phyloP scores from a whole-genome alignment of 2,113 vertebrate genomes.

The Anguilla rostrata region DNA sequence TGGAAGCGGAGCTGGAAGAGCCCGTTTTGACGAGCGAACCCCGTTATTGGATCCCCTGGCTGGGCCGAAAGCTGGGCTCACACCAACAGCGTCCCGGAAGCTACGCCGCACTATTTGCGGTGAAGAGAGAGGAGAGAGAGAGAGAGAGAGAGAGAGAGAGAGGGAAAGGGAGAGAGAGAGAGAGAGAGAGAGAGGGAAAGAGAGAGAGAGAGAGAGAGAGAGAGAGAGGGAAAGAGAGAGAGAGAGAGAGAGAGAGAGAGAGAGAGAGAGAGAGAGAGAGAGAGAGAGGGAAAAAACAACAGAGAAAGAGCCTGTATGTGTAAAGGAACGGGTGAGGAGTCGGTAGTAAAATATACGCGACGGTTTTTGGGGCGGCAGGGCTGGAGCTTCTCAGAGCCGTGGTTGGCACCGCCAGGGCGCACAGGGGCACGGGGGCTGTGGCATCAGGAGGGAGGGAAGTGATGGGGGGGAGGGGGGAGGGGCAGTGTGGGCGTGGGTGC shows the following conservation, averaged over 20 bases:
- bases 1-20: not conserved
- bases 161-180: slow-evolving; percentile 16
- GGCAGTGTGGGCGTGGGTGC: not conserved
- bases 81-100: slow-evolving; percentile 13
- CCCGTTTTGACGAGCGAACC: slow-evolving; percentile 10
- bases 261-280: slow-evolving; percentile 23
- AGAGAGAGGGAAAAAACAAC: slow-evolving; percentile 6
- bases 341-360: slow-evolving; percentile 36
- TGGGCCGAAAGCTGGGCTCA: slow-evolving; percentile 16
- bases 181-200: no score
- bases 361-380: slow-evolving; percentile 34
- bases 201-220: no score
- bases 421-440: no score
- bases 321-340: slow-evolving; percentile 30
- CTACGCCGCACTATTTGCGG: slow-evolving; percentile 22
- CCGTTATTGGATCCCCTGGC: slow-evolving; percentile 15
- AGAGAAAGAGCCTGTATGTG: slow-evolving; percentile 40
- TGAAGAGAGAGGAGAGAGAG: slow-evolving; percentile 6
- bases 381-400: slow-evolving; percentile 26
- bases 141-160: slow-evolving; percentile 22
- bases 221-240: no score
- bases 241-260: not conserved
- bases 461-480: no score
- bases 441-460: not conserved
- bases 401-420: not conserved